These are phyloP conservation scores for Diadegma fenestrale DNA, from an alignment of 2,888 invertebrate species.

Conservation along the genomic window DNA sequence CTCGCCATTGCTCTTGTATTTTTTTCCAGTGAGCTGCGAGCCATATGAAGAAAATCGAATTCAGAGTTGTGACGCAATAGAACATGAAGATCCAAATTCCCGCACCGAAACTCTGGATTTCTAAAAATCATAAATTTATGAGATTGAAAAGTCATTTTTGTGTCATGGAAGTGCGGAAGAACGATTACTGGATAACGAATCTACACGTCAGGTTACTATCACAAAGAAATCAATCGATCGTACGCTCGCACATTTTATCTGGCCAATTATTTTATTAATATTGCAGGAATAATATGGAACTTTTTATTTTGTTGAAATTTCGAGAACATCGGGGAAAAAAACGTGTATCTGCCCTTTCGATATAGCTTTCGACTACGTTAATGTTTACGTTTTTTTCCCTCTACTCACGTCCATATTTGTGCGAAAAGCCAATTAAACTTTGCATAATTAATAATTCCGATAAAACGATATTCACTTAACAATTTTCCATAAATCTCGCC, in stretches of 20 bases:
- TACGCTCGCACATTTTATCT: too few relatives aligned
- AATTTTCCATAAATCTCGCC: background rate
- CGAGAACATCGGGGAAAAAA: too few relatives aligned
- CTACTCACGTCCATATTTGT: background rate
- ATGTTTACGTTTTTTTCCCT: background rate
- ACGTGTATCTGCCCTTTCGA: too few relatives aligned
- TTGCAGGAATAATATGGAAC: too few relatives aligned
- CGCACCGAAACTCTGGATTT: conserved; percentile 69
- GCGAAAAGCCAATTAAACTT: too few relatives aligned
- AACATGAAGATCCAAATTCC: conserved; percentile 82
- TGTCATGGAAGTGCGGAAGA: background rate
- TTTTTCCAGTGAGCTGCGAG: conserved; percentile 81
- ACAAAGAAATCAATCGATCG: background rate
- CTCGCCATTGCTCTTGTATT: conserved; percentile 80
- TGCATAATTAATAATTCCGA: too few relatives aligned
- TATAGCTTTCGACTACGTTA: too few relatives aligned
- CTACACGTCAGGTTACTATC: background rate
- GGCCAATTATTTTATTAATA: too few relatives aligned
- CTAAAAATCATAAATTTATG: background rate
- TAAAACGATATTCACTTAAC: too few relatives aligned
- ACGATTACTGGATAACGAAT: too few relatives aligned
- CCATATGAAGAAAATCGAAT: conserved; percentile 79
- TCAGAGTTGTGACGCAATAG: conserved; percentile 81
- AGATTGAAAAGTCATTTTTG: background rate
- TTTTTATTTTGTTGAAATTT: too few relatives aligned